phyloP scores from a whole-genome alignment of 2,888 invertebrate species.

The Latrodectus elegans region DNA sequence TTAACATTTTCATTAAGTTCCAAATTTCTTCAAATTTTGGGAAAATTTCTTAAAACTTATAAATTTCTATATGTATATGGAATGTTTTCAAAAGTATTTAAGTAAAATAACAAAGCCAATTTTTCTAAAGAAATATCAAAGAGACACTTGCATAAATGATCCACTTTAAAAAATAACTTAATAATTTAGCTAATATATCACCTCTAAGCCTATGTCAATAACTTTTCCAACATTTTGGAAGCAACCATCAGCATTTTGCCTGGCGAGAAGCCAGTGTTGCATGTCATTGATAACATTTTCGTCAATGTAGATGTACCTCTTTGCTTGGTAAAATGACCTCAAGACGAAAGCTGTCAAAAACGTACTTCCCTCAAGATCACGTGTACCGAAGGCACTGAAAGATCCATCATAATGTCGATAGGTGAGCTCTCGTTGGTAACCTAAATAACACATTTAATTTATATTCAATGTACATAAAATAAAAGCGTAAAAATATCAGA shows the following conservation, averaged over 20 bases:
- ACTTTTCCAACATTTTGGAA: conserved; percentile 82
- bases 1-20: no score
- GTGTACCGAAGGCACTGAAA: conserved; percentile 85
- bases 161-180: no score
- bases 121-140: no score
- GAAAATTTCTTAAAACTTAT: no score
- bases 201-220: conserved; percentile 75
- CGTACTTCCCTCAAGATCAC: conserved; percentile 81
- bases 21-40: no score
- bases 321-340: conserved; percentile 81
- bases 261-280: conserved; percentile 80
- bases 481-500: no score
- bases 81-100: no score
- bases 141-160: no score
- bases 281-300: conserved; percentile 77
- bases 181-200: background rate
- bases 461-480: no score
- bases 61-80: no score
- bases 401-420: conserved; percentile 85
- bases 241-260: conserved; percentile 86
- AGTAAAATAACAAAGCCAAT: no score
- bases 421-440: conserved; percentile 82
- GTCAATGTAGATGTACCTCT: conserved; percentile 78
- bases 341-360: conserved; percentile 87
- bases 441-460: background rate